These are phyloP conservation scores for Psophia crepitans DNA, from an alignment of 2,113 vertebrate genomes.

Conservation along the genomic window DNA sequence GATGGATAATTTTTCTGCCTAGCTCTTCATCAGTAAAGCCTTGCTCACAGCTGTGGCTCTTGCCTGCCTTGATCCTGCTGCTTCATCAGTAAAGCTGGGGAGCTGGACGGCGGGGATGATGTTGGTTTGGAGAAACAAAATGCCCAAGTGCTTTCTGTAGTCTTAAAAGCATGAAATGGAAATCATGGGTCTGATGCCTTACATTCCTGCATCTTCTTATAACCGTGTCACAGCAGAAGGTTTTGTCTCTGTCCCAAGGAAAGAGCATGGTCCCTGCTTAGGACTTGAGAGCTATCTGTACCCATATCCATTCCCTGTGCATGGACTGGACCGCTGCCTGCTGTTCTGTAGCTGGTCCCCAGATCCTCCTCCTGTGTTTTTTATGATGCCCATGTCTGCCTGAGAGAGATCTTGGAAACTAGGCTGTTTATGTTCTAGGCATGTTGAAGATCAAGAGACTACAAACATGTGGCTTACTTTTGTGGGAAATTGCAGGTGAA, in stretches of 20 bases:
- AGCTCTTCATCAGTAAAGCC: neutral
- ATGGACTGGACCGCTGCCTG: neutral
- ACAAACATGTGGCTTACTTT: neutral
- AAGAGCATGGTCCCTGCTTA: neutral
- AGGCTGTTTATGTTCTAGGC: neutral
- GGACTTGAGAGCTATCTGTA: neutral
- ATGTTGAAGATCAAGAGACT: neutral
- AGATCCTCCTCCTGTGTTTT: neutral
- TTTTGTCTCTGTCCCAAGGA: neutral
- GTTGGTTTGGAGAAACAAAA: neutral
- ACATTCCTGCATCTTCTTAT: neutral
- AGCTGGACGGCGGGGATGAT: neutral
- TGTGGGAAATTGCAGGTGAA: neutral
- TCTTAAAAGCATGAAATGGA: neutral
- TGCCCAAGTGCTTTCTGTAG: neutral
- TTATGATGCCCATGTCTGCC: neutral
- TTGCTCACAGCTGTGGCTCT: neutral
- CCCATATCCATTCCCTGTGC: neutral
- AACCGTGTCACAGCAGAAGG: neutral
- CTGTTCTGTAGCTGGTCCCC: neutral
- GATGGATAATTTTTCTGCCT: neutral
- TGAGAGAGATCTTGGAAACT: neutral
- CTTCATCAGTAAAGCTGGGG: neutral
- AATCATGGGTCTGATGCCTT: neutral
- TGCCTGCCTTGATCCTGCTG: neutral